Evolutionary conservation across 2,113 vertebrate genomes (phyloP).

Genomic region (Corythaeola cristata): DNA sequence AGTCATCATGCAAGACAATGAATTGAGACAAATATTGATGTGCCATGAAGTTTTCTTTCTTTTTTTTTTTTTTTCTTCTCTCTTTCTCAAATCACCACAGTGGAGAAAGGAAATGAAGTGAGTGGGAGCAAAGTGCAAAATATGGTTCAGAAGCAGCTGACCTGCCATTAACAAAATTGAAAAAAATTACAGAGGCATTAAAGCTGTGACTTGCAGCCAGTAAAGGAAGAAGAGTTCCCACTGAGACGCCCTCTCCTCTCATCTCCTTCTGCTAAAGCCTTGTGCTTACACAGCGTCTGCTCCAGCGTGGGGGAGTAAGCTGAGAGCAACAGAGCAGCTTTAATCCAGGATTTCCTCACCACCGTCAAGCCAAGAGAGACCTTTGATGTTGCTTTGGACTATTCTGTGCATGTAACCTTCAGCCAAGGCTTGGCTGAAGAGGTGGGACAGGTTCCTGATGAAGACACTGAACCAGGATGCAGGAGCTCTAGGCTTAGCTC

Average conservation of each 20-base stretch:
- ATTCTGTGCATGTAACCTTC: neutral
- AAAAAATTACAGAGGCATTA: neutral
- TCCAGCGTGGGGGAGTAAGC: neutral
- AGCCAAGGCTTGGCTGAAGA: neutral
- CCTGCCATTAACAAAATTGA: neutral
- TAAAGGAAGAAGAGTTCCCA: neutral
- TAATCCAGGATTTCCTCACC: neutral
- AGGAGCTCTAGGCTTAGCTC: neutral
- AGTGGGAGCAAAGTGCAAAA: neutral
- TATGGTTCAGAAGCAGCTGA: neutral
- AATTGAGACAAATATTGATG: constrained; percentile 30
- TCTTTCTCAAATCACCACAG: neutral
- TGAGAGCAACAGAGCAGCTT: neutral
- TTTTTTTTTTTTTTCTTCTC: fast-evolving
- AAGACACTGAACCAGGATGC: neutral
- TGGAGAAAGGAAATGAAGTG: neutral
- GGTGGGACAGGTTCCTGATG: neutral
- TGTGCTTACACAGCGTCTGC: neutral
- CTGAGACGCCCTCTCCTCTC: neutral
- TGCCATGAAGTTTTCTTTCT: neutral
- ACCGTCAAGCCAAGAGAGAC: neutral
- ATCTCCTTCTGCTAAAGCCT: neutral
- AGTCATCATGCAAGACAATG: constrained; percentile 32
- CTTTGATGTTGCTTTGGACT: neutral
- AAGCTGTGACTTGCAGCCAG: neutral